These are phyloP conservation scores for Acomys russatus DNA, from an alignment of 2,797 vertebrate genomes.

Conservation along the genomic window DNA sequence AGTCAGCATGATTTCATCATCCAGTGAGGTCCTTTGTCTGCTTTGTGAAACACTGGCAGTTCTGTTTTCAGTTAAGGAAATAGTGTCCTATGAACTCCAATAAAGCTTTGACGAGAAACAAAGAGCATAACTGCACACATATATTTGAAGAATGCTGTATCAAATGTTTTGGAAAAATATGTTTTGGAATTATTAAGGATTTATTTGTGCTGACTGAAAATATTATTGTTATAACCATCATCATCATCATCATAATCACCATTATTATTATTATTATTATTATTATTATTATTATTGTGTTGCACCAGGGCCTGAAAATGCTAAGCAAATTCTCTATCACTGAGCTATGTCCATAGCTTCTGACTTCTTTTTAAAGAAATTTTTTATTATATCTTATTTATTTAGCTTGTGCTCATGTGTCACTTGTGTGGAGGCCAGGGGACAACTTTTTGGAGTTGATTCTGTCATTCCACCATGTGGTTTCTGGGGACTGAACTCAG, in stretches of 20 bases:
- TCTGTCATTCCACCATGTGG: background rate
- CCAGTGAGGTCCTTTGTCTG: conserved; percentile 44
- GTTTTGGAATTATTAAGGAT: conserved; percentile 58
- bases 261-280: background rate
- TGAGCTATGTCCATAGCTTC: background rate
- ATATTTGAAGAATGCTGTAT: background rate
- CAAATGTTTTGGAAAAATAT: conserved; percentile 31
- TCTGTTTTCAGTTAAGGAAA: conserved; percentile 72
- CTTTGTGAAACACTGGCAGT: conserved; percentile 58
- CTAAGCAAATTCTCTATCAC: background rate
- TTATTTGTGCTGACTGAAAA: conserved; percentile 40
- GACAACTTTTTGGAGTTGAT: background rate
- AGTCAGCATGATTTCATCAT: conserved; percentile 74
- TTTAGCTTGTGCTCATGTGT: background rate
- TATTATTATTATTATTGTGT: background rate
- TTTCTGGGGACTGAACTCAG: background rate
- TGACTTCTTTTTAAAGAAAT: background rate
- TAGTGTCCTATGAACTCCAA: conserved; percentile 53
- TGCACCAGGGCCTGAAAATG: background rate
- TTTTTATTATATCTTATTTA: background rate
- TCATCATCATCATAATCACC: background rate
- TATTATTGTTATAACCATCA: background rate
- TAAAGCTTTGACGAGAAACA: conserved; percentile 69
- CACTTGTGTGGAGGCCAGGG: background rate
- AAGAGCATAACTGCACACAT: conserved; percentile 10